Conservation (phyloP, 2,888 invertebrate species). For the Fragum whitleyi region DNA sequence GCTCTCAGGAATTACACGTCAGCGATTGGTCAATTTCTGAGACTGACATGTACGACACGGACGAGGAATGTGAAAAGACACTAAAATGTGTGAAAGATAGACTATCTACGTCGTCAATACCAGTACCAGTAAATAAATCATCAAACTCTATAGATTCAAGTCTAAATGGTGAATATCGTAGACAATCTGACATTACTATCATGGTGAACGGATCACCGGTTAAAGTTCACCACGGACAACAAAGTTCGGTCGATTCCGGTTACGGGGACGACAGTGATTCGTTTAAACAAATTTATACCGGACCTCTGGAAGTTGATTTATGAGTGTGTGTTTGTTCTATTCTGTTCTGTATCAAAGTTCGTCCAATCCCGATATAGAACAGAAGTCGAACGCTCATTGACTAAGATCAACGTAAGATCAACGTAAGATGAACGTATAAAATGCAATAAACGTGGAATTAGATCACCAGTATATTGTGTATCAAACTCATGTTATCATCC, state of each 20-base stretch:
- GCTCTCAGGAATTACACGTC: conserved; percentile 70
- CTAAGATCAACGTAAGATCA: neutral
- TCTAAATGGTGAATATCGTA: neutral
- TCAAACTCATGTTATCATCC: neutral
- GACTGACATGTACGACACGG: conserved; percentile 75
- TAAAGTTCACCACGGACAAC: conserved; percentile 63
- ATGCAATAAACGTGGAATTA: neutral
- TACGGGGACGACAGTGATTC: conserved; percentile 60
- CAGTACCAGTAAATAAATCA: conserved; percentile 46
- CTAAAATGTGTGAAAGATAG: conserved; percentile 28
- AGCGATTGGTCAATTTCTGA: conserved; percentile 77
- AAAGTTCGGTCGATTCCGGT: conserved; percentile 70
- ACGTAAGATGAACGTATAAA: neutral
- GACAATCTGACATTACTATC: conserved; percentile 61
- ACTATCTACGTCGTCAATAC: conserved; percentile 47
- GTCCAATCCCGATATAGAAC: neutral
- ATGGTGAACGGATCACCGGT: conserved; percentile 55
- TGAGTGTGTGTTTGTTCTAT: conserved; percentile 21
- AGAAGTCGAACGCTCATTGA: neutral
- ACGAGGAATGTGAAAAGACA: conserved; percentile 61
- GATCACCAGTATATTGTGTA: neutral
- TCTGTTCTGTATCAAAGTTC: conserved; percentile 15
- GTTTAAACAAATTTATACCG: conserved; percentile 35
- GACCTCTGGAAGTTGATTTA: conserved; percentile 60
- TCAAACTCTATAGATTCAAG: conserved; percentile 8